A percentile compares a stretch with the other conserved stretches of the same genome.
Evolutionary conservation across 2,113 vertebrate species (phyloP).

Genomic region (Paratilapia polleni): DNA sequence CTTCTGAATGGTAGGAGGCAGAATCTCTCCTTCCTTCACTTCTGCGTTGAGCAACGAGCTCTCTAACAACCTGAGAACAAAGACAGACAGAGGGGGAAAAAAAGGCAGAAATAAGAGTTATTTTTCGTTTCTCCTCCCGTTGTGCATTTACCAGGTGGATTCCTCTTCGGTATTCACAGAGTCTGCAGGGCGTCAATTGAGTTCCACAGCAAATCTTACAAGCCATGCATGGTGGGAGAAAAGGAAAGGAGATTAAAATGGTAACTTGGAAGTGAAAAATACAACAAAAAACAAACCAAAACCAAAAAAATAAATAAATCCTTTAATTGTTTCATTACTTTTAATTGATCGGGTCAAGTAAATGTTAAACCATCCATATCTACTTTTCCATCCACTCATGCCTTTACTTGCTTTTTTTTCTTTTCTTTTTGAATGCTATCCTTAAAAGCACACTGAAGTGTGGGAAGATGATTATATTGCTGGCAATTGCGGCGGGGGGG

Average conservation of each 20-base stretch:
- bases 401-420: constrained; percentile 23
- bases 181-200: constrained; percentile 11
- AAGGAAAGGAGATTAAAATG: constrained; percentile 29
- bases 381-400: background rate
- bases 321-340: constrained; percentile 21
- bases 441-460: constrained; percentile 52
- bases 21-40: constrained; percentile 84
- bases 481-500: constrained; percentile 33
- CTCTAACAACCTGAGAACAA: constrained; percentile 78
- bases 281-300: background rate
- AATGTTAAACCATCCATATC: constrained; percentile 24
- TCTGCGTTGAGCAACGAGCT: constrained; percentile 79
- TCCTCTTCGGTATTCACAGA: background rate
- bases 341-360: background rate
- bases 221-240: constrained; percentile 1
- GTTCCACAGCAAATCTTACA: constrained; percentile 8
- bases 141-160: constrained; percentile 12
- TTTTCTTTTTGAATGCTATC: constrained; percentile 19
- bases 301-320: background rate
- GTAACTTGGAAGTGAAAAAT: background rate
- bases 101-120: constrained; percentile 5
- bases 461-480: constrained; percentile 63
- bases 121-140: background rate
- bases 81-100: constrained; percentile 10
- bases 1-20: constrained; percentile 90